Evolutionary conservation across 2,113 vertebrate genomes (phyloP), one percentile per base, ranked within the genome.

Genomic region (Centropus unirufus): DNA sequence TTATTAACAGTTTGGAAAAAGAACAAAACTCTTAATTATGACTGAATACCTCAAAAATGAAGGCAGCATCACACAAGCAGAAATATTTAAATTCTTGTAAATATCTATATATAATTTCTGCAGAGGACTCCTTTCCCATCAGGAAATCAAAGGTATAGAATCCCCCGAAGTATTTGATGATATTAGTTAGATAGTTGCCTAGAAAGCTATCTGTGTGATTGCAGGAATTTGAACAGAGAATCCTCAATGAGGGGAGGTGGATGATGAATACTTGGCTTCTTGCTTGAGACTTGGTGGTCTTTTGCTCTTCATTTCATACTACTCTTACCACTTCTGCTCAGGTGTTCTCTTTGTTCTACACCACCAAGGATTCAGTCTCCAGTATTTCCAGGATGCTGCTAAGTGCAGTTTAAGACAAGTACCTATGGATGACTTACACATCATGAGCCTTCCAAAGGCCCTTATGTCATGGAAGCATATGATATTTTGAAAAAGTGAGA

Each of bases 391-490:
- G 32, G 19, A 2, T 18, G 12, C 16, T 52, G 30, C 27, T 62
- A 46, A 14, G 6, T 3, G 8, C 14, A 82, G 8, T 12, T 22
- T 24, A 34, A 44, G 9, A 34, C 22, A 47, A 75, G 12, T 2
- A 16, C 19, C 12, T 74, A 7, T 3, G 6, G 42, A 59, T n/a
- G 17, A 7, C 9, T 72, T 39, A 26, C 18, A 39, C 0, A 0
- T 11, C 22, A 23, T 4, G 21, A 40, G 12, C 34, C 16, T 68
- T 80, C 74, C 47, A 40, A 52, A 69, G 59, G 13, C 13, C 52
- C 23, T 42, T 39, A 7, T 14, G 22, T 32, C 36, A 9, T 29
- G 20, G 21, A 79, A 75, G 74, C 42, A 47, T 9, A 19, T 3
- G 11, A 1, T 32, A n/a, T 36, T 86, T 57, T 54, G 67, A 63